Evolutionary conservation across 1,140 invertebrate genomes (phyloP), one percentile per base, ranked within the genome.

Genomic region (Chionoecetes opilio): DNA sequence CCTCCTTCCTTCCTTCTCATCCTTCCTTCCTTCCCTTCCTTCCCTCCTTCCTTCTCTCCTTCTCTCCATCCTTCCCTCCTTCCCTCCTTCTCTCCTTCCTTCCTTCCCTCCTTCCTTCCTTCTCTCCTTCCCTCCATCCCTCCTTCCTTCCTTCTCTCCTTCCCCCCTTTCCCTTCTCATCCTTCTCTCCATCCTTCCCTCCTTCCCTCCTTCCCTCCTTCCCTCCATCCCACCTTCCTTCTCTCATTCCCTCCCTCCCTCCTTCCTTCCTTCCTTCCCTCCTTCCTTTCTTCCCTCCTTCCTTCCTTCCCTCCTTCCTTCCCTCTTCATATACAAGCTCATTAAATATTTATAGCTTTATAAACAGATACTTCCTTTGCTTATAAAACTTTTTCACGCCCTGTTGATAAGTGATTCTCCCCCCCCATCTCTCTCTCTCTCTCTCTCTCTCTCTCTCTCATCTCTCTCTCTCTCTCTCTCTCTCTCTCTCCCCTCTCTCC

Each of bases 91-190:
- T n/a, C n/a, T n/a, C n/a, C n/a, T n/a, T n/a, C n/a, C n/a, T 46
- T 8, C 5, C 41, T 46, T 8, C 41, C 5, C 5, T 46, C 41
- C 14, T 8, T 46, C 41, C 5, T 8, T 90, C 14, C 29, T 29
- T 90, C 88, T 41, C 41, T 41, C 88, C 46, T n/a, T 41, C 41
- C 29, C 88, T 90, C n/a, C n/a, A n/a, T n/a, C n/a, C n/a, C n/a
- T n/a, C n/a, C n/a, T n/a, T n/a, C n/a, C n/a, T n/a, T n/a, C 88
- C 29, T 11, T 53, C 41, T 41, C 88, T 41, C 41, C 29, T n/a
- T n/a, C n/a, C n/a, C n/a, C n/a, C n/a, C n/a, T n/a, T n/a, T n/a
- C n/a, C n/a, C n/a, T n/a, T n/a, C n/a, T n/a, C n/a, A n/a, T n/a
- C n/a, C n/a, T n/a, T n/a, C n/a, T n/a, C n/a, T n/a, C n/a, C n/a